Percentiles rank a stretch among this genome's conserved stretches.
phyloP scores from a whole-genome alignment of 2,797 vertebrate genomes.

The Pseudomugil gertrudae region DNA sequence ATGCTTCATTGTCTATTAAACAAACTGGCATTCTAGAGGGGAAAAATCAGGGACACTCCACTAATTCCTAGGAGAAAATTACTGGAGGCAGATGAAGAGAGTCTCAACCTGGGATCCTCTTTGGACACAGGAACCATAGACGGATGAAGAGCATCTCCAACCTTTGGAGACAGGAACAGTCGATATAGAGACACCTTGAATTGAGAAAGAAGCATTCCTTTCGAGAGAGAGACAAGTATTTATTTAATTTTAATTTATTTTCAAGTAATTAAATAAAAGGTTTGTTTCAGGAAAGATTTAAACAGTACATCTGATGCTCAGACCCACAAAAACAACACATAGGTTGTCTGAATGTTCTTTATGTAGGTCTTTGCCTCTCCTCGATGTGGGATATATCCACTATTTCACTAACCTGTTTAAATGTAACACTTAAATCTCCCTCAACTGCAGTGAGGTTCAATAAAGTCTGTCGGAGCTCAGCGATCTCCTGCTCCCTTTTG shows the following conservation, averaged over 20 bases:
- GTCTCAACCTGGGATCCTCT: too few relatives aligned
- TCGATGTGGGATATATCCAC: constrained; percentile 47
- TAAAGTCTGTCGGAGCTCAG: constrained; percentile 85
- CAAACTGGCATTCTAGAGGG: too few relatives aligned
- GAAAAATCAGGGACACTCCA: too few relatives aligned
- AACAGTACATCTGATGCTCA: constrained; percentile 33
- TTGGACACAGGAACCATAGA: too few relatives aligned
- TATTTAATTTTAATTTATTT: constrained; percentile 10
- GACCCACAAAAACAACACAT: not conserved
- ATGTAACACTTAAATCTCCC: constrained; percentile 63
- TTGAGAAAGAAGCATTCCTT: too few relatives aligned
- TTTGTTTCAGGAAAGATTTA: constrained; percentile 24
- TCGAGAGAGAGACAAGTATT: not conserved
- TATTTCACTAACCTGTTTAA: constrained; percentile 58
- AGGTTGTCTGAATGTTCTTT: constrained; percentile 6
- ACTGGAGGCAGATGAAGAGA: too few relatives aligned
- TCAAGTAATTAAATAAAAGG: not conserved
- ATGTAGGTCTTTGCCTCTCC: constrained; percentile 40
- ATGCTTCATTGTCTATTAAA: too few relatives aligned
- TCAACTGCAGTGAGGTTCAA: constrained; percentile 80
- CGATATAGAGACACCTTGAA: too few relatives aligned
- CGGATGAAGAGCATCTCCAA: too few relatives aligned
- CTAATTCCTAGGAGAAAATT: too few relatives aligned
- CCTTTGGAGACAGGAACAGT: too few relatives aligned
- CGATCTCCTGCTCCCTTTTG: constrained; percentile 83